These are phyloP conservation scores for Pristionchus japonicus DNA, from an alignment of 2,888 invertebrate genomes.

Conservation along the genomic window DNA sequence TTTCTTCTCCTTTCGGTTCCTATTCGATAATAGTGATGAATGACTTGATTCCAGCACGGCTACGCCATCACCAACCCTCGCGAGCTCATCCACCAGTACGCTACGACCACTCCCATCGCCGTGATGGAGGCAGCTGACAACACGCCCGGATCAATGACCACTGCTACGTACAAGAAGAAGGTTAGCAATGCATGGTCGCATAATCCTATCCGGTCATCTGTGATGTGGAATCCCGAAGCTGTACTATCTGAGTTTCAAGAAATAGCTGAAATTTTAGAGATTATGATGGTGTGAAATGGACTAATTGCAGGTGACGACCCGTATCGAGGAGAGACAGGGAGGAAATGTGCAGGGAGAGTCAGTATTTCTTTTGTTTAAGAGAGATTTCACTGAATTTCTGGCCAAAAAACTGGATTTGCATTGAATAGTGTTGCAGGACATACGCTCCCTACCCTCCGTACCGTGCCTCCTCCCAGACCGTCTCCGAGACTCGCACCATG, in stretches of 20 bases:
- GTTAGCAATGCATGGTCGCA: neutral
- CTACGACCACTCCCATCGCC: constrained; percentile 72
- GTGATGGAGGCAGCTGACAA: constrained; percentile 61
- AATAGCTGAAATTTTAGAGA: too few relatives aligned
- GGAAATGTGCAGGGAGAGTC: constrained; percentile 44
- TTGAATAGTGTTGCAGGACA: constrained; percentile 49
- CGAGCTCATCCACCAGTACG: constrained; percentile 74
- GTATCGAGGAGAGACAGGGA: constrained; percentile 47
- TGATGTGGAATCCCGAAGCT: too few relatives aligned
- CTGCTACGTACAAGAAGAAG: constrained; percentile 56
- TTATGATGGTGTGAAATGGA: too few relatives aligned
- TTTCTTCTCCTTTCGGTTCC: neutral
- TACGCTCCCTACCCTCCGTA: constrained; percentile 70
- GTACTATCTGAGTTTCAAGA: too few relatives aligned
- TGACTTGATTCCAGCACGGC: constrained; percentile 50
- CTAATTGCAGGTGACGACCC: constrained; percentile 32
- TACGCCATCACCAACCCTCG: constrained; percentile 73
- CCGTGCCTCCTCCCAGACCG: constrained; percentile 52
- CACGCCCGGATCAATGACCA: constrained; percentile 55
- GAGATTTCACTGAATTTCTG: too few relatives aligned
- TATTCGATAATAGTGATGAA: constrained; percentile 49
- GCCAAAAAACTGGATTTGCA: neutral
- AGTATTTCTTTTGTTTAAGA: neutral
- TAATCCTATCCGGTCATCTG: neutral
- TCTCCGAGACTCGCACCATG: constrained; percentile 53